These are phyloP conservation scores for Cebus imitator DNA, from an alignment of 2,113 vertebrate genomes.

Conservation along the genomic window DNA sequence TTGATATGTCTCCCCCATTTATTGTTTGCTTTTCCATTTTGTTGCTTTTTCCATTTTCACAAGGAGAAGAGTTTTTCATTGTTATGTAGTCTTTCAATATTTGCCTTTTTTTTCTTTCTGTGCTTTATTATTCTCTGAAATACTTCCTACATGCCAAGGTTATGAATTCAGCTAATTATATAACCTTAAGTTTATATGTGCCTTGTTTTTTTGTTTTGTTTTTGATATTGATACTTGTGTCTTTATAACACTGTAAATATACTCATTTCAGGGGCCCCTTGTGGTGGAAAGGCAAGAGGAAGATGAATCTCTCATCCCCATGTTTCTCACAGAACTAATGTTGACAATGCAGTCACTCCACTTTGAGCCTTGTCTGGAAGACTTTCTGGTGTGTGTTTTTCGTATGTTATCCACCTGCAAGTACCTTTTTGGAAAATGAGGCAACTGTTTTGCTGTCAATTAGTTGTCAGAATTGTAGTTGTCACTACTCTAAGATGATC, in stretches of 20 bases:
- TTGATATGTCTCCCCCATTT: background rate
- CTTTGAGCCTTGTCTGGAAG: conserved; percentile 87
- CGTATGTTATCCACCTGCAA: background rate
- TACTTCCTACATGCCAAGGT: background rate
- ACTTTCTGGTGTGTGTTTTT: conserved; percentile 86
- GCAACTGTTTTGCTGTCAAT: background rate
- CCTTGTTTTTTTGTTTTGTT: background rate
- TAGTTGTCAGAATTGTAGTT: background rate
- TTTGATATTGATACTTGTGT: background rate
- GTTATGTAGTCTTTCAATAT: background rate
- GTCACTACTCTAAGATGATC: background rate
- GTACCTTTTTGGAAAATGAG: background rate
- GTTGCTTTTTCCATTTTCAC: background rate
- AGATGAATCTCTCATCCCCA: conserved; percentile 77
- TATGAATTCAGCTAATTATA: background rate
- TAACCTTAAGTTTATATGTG: background rate
- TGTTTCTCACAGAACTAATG: conserved; percentile 89
- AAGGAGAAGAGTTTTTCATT: background rate
- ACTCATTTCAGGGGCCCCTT: conserved; percentile 56
- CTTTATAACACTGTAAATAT: conserved; percentile 13
- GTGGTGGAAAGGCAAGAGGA: conserved; percentile 69
- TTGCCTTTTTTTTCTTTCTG: background rate
- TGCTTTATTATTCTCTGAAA: background rate
- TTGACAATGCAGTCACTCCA: conserved; percentile 84
- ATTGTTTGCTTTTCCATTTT: conserved; percentile 31